Evolutionary conservation across 2,113 vertebrate species (phyloP).

Genomic region (Bungarus multicinctus): DNA sequence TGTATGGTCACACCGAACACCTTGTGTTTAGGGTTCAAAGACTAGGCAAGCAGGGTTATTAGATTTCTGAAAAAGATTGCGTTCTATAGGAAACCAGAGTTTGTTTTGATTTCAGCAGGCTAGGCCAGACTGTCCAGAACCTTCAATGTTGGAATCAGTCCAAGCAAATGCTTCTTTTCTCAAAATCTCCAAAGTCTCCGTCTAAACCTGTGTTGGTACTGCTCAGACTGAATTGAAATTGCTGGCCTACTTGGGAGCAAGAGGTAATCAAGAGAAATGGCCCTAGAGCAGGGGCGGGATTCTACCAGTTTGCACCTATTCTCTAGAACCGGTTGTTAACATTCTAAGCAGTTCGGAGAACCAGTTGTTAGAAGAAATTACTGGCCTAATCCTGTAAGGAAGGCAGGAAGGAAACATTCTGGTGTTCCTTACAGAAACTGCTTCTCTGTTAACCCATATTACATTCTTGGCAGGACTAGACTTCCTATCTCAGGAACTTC

Average conservation of each 20-base stretch:
- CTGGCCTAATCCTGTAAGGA: no score
- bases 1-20: background rate
- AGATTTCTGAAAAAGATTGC: background rate
- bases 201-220: background rate
- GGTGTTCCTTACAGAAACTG: no score
- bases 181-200: background rate
- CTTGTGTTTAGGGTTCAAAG: background rate
- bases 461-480: no score
- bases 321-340: no score
- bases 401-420: no score
- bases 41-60: background rate
- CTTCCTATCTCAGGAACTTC: no score
- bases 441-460: no score
- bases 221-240: background rate
- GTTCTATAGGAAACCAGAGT: background rate
- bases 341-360: no score
- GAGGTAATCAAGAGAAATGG: background rate
- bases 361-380: no score
- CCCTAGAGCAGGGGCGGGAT: background rate
- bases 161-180: background rate
- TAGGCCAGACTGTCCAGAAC: background rate
- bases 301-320: no score
- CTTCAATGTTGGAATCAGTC: background rate
- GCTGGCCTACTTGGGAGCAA: background rate
- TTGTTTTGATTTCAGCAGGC: background rate